Base-by-base conservation (phyloP, 1,140 invertebrate species). In the Trichonephila inaurata region DNA sequence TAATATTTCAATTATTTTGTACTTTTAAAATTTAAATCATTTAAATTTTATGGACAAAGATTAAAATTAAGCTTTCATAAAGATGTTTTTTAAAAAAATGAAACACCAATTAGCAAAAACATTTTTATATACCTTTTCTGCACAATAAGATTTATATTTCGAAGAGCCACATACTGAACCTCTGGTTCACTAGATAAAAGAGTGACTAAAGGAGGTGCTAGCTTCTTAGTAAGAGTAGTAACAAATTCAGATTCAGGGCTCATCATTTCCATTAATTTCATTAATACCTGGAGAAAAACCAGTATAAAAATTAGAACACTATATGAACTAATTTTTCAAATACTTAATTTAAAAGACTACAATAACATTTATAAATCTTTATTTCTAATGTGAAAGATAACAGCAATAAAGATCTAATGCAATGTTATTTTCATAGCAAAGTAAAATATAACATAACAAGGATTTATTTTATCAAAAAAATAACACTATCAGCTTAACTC, bases 131-230 rank as follows among this genome's bases (percentile, higher is more conserved):
- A 96, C 96, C 96, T 97, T 96, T 99, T 99, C 96, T 99, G 99
- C 28, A 99, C 99, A 95, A 99, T 99, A 2, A 99, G 96, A 96
- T 99, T 99, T 95, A 99, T 99, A 96, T 99, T 99, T 93, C 99
- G 96, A 62, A 99, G 96, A 4, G 99, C 99, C 18, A 99, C 99
- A 95, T 99, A 99, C 96, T 99, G 99, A 85, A 99, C 97, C 96
- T 99, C 99, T 10, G 99, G 98, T 96, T 99, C 99, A 0, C 99
- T 99, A 61, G 99, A 99, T 0, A 99, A 96, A 33, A 99, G 97
- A 5, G 99, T 99, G 1, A 99, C 99, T 12, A 99, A 97, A n/a
- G 99, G 99, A 21, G 99, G 99, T 16, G 99, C 98, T 94, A 99
- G 96, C 96, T 99, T 99, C 95, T 99, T 99, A 10, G 98, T 98